Percentiles rank a stretch among this genome's conserved stretches.
Evolutionary conservation across 2,888 invertebrate species (phyloP).

Genomic region (Myopa testacea): DNA sequence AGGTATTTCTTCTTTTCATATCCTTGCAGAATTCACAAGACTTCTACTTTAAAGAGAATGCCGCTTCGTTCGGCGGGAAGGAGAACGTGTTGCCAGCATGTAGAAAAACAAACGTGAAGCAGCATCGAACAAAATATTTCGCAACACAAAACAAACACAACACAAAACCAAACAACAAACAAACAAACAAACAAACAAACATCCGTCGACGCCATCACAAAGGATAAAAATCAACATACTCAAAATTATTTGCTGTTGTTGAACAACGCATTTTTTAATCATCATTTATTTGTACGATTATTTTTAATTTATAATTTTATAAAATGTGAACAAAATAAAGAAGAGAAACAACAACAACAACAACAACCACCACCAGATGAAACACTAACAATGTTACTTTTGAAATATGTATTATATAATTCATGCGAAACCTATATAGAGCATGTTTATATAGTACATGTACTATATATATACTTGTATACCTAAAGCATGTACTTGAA

Average conservation of each 20-base stretch:
- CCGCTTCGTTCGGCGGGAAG: not conserved
- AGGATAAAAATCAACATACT: slow-evolving; percentile 16
- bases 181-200: slow-evolving; percentile 38
- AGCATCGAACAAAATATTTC: slow-evolving; percentile 17
- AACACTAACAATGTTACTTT: slow-evolving; percentile 24
- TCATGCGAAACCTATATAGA: no score
- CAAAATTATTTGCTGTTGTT: slow-evolving; percentile 14
- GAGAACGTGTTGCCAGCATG: not conserved
- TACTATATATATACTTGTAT: no score
- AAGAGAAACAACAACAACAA: slow-evolving; percentile 31
- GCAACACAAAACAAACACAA: slow-evolving; percentile 38
- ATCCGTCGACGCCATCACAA: slow-evolving; percentile 21
- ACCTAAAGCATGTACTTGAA: no score
- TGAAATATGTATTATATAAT: slow-evolving; percentile 7
- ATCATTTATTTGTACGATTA: slow-evolving; percentile 7
- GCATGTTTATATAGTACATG: no score
- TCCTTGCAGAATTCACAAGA: slow-evolving; percentile 63
- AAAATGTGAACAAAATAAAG: slow-evolving; percentile 39
- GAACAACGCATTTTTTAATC: slow-evolving; percentile 13
- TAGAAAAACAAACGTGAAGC: slow-evolving; percentile 1
- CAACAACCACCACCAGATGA: slow-evolving; percentile 41
- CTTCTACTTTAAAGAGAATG: slow-evolving; percentile 60
- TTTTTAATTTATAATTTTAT: slow-evolving; percentile 30
- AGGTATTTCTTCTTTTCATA: not conserved
- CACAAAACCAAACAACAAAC: slow-evolving; percentile 27